A percentile compares a stretch with the other conserved stretches of the same genome.
Evolutionary conservation across 2,113 vertebrate genomes (phyloP).

Genomic region (Zosterops hypoxanthus): DNA sequence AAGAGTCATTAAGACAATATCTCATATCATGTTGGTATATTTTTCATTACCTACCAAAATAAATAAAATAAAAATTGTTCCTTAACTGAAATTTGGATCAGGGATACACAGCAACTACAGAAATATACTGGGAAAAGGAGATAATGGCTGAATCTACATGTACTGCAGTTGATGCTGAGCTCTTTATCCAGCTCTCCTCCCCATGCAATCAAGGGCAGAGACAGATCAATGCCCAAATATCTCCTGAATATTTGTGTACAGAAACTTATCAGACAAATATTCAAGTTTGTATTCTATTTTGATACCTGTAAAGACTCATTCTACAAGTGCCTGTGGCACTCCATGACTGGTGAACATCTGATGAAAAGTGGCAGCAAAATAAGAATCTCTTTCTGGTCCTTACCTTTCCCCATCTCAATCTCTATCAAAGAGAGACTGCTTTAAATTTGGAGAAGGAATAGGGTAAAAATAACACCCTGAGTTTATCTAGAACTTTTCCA

Average conservation of each 20-base stretch:
- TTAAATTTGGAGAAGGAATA: neutral
- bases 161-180: neutral
- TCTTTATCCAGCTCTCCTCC: neutral
- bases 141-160: neutral
- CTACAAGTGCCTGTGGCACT: neutral
- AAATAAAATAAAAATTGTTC: neutral
- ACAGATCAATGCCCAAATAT: neutral
- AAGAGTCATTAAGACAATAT: neutral
- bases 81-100: neutral
- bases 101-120: neutral
- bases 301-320: neutral
- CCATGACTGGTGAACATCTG: rapidly evolving
- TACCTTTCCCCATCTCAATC: neutral
- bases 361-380: neutral
- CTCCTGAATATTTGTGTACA: neutral
- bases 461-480: neutral
- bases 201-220: neutral
- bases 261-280: neutral
- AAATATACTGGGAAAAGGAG: neutral
- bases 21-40: neutral
- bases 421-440: neutral
- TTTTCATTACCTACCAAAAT: neutral
- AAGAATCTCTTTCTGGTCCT: neutral
- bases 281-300: neutral
- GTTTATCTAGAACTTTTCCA: neutral